A percentile compares a stretch with the other conserved stretches of the same genome.
phyloP scores from a whole-genome alignment of 1,140 invertebrate species.

The Drosophila sproati region DNA sequence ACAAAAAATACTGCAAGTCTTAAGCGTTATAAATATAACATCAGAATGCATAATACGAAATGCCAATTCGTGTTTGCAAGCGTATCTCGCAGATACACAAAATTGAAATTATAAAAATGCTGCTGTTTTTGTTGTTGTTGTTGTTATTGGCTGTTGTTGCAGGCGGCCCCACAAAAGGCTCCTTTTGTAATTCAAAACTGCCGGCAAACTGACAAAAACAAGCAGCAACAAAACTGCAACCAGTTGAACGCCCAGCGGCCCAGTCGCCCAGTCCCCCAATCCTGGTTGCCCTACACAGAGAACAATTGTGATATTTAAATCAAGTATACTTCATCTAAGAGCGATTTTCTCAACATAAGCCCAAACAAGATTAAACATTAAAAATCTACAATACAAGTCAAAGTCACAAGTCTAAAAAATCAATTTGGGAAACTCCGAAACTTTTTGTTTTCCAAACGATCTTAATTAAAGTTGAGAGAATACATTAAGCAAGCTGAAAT shows the following conservation, averaged over 20 bases:
- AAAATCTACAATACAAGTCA: too few species aligned
- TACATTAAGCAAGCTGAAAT: too few species aligned
- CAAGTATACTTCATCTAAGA: too few species aligned
- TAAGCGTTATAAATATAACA: too few species aligned
- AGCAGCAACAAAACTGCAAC: conserved; percentile 21
- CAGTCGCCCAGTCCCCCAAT: conserved; percentile 42
- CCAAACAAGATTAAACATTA: too few species aligned
- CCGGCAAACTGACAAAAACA: conserved; percentile 41
- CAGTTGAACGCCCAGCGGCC: conserved; percentile 34
- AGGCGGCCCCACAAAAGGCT: conserved; percentile 49
- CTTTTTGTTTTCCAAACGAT: too few species aligned
- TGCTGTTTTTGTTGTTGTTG: conserved; percentile 10
- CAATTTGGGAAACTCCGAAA: too few species aligned
- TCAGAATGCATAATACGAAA: conserved; percentile 69
- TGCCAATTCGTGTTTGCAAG: conserved; percentile 68
- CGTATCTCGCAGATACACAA: conserved; percentile 72
- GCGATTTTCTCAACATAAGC: too few species aligned
- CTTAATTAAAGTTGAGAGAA: too few species aligned
- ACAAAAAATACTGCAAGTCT: not conserved
- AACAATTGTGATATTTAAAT: not conserved
- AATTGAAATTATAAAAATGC: conserved; percentile 72
- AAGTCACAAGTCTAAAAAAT: too few species aligned
- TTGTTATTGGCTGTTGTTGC: conserved; percentile 17
- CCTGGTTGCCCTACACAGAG: not conserved
- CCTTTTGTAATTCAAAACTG: conserved; percentile 76